Evolutionary conservation across 2,113 vertebrate species (phyloP), one percentile per base, ranked within the genome.

Genomic region (Barnardius zonarius): DNA sequence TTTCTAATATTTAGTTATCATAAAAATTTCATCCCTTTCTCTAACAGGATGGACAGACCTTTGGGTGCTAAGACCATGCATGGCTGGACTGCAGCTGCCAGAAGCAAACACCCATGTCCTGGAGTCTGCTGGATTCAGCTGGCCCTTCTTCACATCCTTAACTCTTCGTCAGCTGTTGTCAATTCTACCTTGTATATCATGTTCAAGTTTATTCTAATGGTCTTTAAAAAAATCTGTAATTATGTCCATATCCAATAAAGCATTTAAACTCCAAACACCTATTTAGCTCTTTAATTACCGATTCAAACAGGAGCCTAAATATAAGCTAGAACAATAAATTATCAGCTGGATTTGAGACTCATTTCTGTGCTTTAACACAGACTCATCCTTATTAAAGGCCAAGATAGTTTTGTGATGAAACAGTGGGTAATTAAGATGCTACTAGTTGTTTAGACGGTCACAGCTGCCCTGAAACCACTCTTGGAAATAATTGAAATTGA

Each of bases 1-100:
- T n/a, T n/a, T n/a, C n/a, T n/a, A n/a, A n/a, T n/a, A n/a, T n/a
- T n/a, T n/a, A n/a, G n/a, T n/a, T n/a, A n/a, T n/a, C n/a, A n/a
- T n/a, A n/a, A n/a, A n/a, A n/a, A n/a, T n/a, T n/a, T n/a, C n/a
- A n/a, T n/a, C n/a, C n/a, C n/a, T n/a, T n/a, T n/a, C n/a, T n/a
- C n/a, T n/a, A n/a, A n/a, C n/a, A n/a, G 28, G 13, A 59, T 33
- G 22, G 17, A 66, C 44, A 85, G 4, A 31, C 8, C 31, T 3
- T 39, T 4, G 4, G 43, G 12, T 2, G 2, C 37, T 41, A 10
- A 39, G 30, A 62, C 11, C 2, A 4, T 28, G 17, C 23, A 7
- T 0, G 0, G 3, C 9, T 75, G 48, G 20, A 54, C 44, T 43
- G 25, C 41, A 35, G 59, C 0, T 0, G 7, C 10, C 44, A 70